phyloP scores from a whole-genome alignment of 2,797 vertebrate species.

The Cheirogaleus major region DNA sequence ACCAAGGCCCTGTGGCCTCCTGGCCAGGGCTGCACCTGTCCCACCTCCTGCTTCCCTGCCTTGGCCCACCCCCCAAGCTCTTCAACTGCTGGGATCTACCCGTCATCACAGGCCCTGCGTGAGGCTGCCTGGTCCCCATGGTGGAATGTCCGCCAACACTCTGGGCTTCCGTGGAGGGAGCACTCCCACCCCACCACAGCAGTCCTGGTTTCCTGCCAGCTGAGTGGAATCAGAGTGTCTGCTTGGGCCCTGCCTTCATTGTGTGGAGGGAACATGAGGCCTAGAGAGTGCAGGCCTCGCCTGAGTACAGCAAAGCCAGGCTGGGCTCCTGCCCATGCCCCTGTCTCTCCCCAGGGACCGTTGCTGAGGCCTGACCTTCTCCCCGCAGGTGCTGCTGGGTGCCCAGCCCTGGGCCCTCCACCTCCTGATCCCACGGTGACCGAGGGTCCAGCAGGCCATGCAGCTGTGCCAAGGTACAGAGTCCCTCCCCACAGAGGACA shows the following conservation, averaged over 20 bases:
- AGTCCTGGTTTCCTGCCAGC: neutral
- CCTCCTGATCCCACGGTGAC: neutral
- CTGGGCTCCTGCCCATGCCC: neutral
- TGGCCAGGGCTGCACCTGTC: neutral
- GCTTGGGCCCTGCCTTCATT: neutral
- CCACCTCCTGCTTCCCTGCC: rapidly evolving
- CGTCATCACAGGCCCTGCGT: neutral
- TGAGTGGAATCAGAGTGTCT: neutral
- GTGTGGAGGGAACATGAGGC: neutral
- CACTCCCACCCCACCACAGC: neutral
- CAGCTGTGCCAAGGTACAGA: slow-evolving; percentile 70
- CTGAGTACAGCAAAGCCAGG: neutral
- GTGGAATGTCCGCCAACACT: neutral
- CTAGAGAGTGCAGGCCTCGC: neutral
- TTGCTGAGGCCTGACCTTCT: slow-evolving; percentile 28
- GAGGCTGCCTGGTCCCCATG: rapidly evolving
- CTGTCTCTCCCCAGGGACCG: neutral
- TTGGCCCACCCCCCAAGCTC: neutral
- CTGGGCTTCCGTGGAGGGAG: neutral
- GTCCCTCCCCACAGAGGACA: neutral
- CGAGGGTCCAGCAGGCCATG: slow-evolving; percentile 47
- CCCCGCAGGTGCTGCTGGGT: slow-evolving; percentile 50
- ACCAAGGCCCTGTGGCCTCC: neutral
- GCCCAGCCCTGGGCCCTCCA: neutral
- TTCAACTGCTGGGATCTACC: neutral